These are phyloP conservation scores for Chrysomela aeneicollis DNA, from an alignment of 2,888 invertebrate species.

Conservation along the genomic window DNA sequence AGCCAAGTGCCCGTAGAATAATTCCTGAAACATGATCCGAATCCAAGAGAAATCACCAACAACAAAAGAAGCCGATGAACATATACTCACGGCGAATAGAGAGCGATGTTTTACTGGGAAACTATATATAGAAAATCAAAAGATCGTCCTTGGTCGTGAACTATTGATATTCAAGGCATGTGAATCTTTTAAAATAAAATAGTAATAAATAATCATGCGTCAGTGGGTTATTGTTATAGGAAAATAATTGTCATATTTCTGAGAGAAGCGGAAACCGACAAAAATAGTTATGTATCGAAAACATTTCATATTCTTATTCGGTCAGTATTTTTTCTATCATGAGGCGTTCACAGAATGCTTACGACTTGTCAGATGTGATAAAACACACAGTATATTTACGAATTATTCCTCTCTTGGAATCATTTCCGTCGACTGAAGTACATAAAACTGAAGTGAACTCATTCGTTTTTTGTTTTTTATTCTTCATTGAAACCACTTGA, in stretches of 20 bases:
- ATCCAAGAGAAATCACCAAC: slow-evolving; percentile 21
- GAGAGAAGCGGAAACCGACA: slow-evolving; percentile 40
- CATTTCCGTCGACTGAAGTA: too few species aligned
- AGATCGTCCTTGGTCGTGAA: slow-evolving; percentile 29
- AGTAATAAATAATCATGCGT: slow-evolving; percentile 33
- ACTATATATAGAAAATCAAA: slow-evolving; percentile 23
- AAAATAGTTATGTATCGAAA: too few species aligned
- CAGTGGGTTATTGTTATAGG: slow-evolving; percentile 29
- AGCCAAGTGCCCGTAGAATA: not conserved
- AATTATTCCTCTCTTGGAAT: too few species aligned
- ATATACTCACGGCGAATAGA: slow-evolving; percentile 4
- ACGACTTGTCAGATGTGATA: too few species aligned
- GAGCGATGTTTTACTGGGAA: slow-evolving; percentile 24
- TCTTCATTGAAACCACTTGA: too few species aligned
- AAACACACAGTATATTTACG: too few species aligned
- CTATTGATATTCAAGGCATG: slow-evolving; percentile 32
- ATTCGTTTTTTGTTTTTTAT: too few species aligned
- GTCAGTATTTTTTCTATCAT: too few species aligned
- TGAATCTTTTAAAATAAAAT: slow-evolving; percentile 35
- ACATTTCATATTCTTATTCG: too few species aligned
- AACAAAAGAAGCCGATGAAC: slow-evolving; percentile 23
- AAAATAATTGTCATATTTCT: slow-evolving; percentile 33
- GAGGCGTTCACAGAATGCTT: too few species aligned
- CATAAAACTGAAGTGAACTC: too few species aligned
- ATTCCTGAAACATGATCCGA: slow-evolving; percentile 16